A percentile compares a stretch with the other conserved stretches of the same genome.
These are phyloP conservation scores for Trypoxylon attenuatum DNA, from an alignment of 2,888 invertebrate genomes.

Conservation along the genomic window DNA sequence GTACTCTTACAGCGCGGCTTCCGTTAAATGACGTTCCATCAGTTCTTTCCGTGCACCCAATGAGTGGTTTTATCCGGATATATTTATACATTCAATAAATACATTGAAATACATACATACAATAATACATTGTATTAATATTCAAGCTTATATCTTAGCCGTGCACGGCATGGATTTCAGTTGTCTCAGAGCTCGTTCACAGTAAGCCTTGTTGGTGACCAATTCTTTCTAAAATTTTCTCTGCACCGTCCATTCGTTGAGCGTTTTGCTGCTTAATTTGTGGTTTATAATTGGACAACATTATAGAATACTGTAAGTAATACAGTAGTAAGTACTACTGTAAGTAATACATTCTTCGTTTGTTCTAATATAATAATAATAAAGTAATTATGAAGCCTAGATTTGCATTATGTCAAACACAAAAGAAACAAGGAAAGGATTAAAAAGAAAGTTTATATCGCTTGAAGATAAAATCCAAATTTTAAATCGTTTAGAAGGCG, in stretches of 20 bases:
- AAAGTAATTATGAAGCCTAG: not conserved
- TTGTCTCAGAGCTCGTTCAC: conserved; percentile 12
- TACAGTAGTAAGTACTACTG: not conserved
- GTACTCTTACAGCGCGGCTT: not conserved
- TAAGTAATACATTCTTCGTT: not conserved
- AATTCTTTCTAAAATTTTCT: conserved; percentile 13
- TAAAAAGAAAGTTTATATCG: conserved; percentile 42
- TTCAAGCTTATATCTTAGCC: conserved; percentile 14
- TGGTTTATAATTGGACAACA: conserved; percentile 24
- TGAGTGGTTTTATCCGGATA: not conserved
- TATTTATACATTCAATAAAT: no score
- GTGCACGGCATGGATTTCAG: conserved; percentile 7
- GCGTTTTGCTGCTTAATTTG: conserved; percentile 24
- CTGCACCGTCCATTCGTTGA: conserved; percentile 14
- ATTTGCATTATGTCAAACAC: not conserved
- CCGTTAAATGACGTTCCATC: conserved; percentile 2
- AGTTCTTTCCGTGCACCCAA: not conserved
- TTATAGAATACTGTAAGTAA: conserved; percentile 29
- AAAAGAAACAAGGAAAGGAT: conserved; percentile 22
- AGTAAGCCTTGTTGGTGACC: conserved; percentile 11
- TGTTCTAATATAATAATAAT: not conserved
- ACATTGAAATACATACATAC: no score
- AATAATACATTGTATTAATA: no score
- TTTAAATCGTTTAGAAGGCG: conserved; percentile 33
- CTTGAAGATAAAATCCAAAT: conserved; percentile 38